Percentiles rank a stretch among this genome's conserved stretches.
Evolutionary conservation across 2,888 invertebrate genomes (phyloP).

Genomic region (Drosophila seclusa): DNA sequence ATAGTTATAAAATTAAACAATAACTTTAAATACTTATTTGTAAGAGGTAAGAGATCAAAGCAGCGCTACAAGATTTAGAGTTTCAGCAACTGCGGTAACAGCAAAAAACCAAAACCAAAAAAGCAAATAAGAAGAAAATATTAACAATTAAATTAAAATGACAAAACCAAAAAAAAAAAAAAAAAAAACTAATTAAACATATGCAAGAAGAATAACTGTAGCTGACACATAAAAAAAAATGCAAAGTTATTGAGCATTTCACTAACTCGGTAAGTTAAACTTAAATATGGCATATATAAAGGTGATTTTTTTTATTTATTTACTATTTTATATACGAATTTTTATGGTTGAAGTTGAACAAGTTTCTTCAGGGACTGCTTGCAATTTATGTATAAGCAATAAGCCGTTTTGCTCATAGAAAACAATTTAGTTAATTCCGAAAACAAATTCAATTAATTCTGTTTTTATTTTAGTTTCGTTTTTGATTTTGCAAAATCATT

Average conservation of each 20-base stretch:
- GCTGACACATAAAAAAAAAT: conserved; percentile 65
- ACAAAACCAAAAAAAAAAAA: neutral
- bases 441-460: conserved; percentile 9
- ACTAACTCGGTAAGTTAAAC: conserved; percentile 54
- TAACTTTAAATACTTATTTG: conserved; percentile 43
- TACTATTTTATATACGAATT: conserved; percentile 71
- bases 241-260: conserved; percentile 62
- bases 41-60: conserved; percentile 51
- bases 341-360: conserved; percentile 66
- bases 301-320: conserved; percentile 62
- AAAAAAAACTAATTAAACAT: conserved; percentile 32
- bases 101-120: conserved; percentile 32
- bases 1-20: conserved; percentile 55
- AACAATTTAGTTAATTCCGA: neutral
- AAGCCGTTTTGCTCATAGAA: conserved; percentile 71
- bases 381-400: conserved; percentile 77
- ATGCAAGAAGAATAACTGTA: conserved; percentile 61
- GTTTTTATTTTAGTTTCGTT: neutral
- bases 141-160: conserved; percentile 48
- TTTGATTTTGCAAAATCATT: conserved; percentile 31
- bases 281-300: conserved; percentile 38
- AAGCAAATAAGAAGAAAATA: conserved; percentile 32
- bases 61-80: conserved; percentile 76
- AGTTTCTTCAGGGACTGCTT: conserved; percentile 79
- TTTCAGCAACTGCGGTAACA: conserved; percentile 72